Percentiles rank a stretch among this genome's conserved stretches.
Conservation (phyloP, 2,113 vertebrate genomes). For the Scomber japonicus region DNA sequence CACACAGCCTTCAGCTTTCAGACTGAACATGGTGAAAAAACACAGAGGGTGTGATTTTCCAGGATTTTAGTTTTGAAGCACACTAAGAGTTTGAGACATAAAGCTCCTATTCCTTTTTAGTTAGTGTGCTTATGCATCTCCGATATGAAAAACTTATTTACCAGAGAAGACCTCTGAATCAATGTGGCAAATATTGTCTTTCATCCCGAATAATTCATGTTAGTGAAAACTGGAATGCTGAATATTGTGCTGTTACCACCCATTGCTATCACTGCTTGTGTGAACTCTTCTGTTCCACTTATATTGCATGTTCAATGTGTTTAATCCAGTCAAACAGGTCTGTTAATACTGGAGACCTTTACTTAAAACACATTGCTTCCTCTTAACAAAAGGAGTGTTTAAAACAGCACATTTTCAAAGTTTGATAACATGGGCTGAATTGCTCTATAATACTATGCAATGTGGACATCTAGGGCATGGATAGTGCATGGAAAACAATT, state of each 20-base stretch:
- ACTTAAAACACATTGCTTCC: background rate
- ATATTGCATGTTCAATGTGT: background rate
- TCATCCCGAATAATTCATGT: background rate
- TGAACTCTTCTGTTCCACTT: background rate
- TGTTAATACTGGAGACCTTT: background rate
- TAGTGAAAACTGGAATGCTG: background rate
- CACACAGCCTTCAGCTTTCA: constrained; percentile 16
- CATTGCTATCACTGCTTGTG: background rate
- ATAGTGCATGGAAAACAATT: background rate
- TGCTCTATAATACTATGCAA: background rate
- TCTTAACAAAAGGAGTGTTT: background rate
- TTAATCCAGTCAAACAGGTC: background rate
- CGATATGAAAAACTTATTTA: background rate
- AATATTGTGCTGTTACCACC: background rate
- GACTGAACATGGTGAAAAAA: background rate
- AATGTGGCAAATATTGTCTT: background rate
- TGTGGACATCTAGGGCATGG: background rate
- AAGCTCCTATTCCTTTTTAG: background rate
- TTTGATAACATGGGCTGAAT: background rate
- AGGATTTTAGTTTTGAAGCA: background rate
- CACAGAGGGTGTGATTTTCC: background rate
- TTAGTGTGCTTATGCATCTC: no score
- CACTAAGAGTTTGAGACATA: background rate
- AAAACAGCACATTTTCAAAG: background rate
- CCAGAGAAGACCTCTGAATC: background rate